Evolutionary conservation across 2,888 invertebrate species (phyloP), one percentile per base, ranked within the genome.

Genomic region (Eupithecia centaureata): DNA sequence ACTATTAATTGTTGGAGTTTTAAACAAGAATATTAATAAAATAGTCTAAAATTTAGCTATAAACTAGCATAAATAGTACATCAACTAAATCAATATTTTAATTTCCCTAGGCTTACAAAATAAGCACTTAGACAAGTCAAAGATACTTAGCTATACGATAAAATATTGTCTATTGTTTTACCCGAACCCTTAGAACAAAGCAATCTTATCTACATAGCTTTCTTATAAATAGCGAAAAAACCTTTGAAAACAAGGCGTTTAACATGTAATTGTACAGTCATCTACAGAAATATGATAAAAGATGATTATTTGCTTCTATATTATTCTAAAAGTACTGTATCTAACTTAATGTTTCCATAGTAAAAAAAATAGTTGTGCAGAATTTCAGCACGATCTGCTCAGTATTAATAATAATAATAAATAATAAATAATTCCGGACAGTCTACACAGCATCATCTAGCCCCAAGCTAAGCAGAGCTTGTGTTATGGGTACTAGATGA

Each of bases 141-240:
- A 42, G n/a, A 18, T 18, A 51, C 38, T 38, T n/a, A 1, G 3
- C 5, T n/a, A 38, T 18, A 30, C 10, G 30, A 18, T 30, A n/a
- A 32, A 56, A 56, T 54, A 27, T 28, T 18, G 10, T 32, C n/a
- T 4, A 15, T 10, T 0, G 28, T 7, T 30, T 5, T 0, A 32
- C n/a, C 28, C 30, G 7, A 51, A 58, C 58, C 63, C 62, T 68
- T 65, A 47, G 3, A 64, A 57, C 10, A 59, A 67, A 56, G 42
- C 65, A 69, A 60, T 69, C 65, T 70, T 56, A 42, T 52, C 38
- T 35, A 65, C 67, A 71, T 68, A 33, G 63, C 68, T 58, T 69
- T 72, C 7, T 71, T 66, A 61, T 42, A 66, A n/a, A n/a, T 65
- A 33, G 38, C 61, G 27, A 25, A 25, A 27, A 18, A 3, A 10